Conservation (phyloP, 1,140 invertebrate species). For the Caenorhabditis latens region DNA sequence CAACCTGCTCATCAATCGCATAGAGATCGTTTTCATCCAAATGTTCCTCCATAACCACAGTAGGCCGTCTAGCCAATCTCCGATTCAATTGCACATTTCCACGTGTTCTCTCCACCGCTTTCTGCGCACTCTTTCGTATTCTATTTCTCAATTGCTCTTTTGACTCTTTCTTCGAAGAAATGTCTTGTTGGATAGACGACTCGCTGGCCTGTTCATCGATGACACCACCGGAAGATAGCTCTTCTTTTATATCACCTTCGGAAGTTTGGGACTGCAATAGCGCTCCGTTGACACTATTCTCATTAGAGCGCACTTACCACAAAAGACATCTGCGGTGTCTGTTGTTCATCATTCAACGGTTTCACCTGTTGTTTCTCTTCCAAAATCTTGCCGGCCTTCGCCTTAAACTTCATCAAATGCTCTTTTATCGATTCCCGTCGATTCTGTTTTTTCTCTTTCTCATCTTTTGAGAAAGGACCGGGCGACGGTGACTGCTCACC, state of each 20-base stretch:
- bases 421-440: slow-evolving; percentile 45
- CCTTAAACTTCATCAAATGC: slow-evolving; percentile 46
- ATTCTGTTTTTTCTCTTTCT: slow-evolving; percentile 36
- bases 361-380: neutral
- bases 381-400: slow-evolving; percentile 31
- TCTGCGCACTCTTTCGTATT: slow-evolving; percentile 47
- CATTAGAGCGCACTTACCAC: neutral
- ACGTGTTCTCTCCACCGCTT: slow-evolving; percentile 44
- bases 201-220: slow-evolving; percentile 27
- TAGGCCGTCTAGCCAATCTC: slow-evolving; percentile 28
- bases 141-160: slow-evolving; percentile 41
- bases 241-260: slow-evolving; percentile 14
- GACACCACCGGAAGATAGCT: neutral
- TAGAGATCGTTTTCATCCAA: slow-evolving; percentile 41
- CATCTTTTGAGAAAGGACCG: neutral
- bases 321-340: slow-evolving; percentile 10
- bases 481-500: slow-evolving; percentile 35
- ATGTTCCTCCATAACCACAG: slow-evolving; percentile 26
- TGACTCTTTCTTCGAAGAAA: neutral
- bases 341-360: neutral
- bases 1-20: slow-evolving; percentile 40
- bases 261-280: neutral
- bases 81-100: slow-evolving; percentile 18
- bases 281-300: neutral
- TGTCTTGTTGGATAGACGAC: slow-evolving; percentile 33